These are phyloP conservation scores for Anguilla anguilla DNA, from an alignment of 2,797 vertebrate species.

Conservation along the genomic window DNA sequence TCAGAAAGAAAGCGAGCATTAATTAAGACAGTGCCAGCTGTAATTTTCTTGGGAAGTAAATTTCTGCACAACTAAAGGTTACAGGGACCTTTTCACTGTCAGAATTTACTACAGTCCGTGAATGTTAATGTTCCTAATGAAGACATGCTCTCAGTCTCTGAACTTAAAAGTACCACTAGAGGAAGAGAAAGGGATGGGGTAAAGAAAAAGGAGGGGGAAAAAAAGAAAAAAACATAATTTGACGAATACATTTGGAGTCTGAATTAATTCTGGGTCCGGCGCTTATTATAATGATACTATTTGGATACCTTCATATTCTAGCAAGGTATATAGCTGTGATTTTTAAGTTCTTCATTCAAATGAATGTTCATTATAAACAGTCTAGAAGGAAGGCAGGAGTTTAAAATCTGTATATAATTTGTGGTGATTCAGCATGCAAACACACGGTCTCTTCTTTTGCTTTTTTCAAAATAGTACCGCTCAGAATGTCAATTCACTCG, in stretches of 20 bases:
- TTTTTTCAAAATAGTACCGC: neutral
- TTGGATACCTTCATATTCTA: conserved; percentile 82
- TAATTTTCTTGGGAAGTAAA: conserved; percentile 99
- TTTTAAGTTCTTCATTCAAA: conserved; percentile 66
- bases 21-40: conserved; percentile 99
- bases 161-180: conserved; percentile 97
- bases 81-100: conserved; percentile 99
- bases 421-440: conserved; percentile 4
- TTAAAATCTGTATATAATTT: conserved; percentile 55
- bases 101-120: conserved; percentile 99
- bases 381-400: conserved; percentile 59
- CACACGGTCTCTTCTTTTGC: neutral
- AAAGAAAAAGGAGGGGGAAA: conserved; percentile 28
- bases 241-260: conserved; percentile 79
- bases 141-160: conserved; percentile 99
- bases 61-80: conserved; percentile 99
- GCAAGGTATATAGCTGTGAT: conserved; percentile 78
- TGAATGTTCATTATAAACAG: conserved; percentile 60
- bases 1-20: conserved; percentile 99
- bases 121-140: conserved; percentile 99
- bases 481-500: neutral
- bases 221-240: conserved; percentile 62
- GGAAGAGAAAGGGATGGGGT: conserved; percentile 75
- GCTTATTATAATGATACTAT: conserved; percentile 77
- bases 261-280: conserved; percentile 76